Evolutionary conservation across 2,888 invertebrate species (phyloP).

Genomic region (Plebejus melissa): DNA sequence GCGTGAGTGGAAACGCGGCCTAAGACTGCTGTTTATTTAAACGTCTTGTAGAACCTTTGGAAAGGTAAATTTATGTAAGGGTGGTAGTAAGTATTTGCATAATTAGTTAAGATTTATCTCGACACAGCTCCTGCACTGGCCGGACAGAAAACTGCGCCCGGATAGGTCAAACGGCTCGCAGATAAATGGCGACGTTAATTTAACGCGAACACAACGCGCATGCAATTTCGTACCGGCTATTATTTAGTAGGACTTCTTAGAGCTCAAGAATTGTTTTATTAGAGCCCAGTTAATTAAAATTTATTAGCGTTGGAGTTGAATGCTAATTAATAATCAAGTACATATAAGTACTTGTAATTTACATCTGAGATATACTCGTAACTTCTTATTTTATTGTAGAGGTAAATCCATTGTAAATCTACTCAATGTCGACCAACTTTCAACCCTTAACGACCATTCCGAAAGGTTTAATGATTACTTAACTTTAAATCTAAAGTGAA

Average conservation of each 20-base stretch:
- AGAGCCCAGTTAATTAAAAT: background rate
- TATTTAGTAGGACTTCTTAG: background rate
- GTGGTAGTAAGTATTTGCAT: background rate
- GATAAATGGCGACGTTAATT: conserved; percentile 16
- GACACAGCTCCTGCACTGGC: background rate
- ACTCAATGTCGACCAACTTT: too few species aligned
- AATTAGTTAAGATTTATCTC: conserved; percentile 15
- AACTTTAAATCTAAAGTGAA: too few species aligned
- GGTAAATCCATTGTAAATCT: too few species aligned
- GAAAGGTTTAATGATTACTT: too few species aligned
- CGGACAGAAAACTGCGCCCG: background rate
- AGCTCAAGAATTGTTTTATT: background rate
- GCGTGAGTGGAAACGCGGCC: too few species aligned
- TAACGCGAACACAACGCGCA: conserved; percentile 2
- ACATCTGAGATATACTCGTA: background rate
- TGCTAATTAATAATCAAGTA: background rate
- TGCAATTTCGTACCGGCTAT: background rate
- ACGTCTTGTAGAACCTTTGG: background rate
- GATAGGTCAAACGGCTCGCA: conserved; percentile 10
- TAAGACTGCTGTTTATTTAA: too few species aligned
- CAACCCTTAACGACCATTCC: too few species aligned
- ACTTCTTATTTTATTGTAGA: too few species aligned
- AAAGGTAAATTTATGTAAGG: background rate
- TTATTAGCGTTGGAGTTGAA: background rate
- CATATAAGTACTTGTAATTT: background rate